Conservation (phyloP, 2,113 vertebrate genomes). For the Psittacara wagleri region DNA sequence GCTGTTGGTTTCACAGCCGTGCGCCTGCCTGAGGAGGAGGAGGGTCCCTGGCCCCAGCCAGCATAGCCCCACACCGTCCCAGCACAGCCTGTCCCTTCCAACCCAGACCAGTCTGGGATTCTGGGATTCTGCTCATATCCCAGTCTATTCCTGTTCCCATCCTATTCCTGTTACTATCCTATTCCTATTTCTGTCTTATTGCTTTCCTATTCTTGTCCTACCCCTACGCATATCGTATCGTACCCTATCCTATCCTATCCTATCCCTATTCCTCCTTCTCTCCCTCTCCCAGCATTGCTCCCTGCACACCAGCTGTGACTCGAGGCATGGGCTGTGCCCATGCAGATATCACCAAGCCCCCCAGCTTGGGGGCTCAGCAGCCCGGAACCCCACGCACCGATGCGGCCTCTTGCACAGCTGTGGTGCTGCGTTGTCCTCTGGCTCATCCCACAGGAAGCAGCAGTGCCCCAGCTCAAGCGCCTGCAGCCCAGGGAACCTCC, state of each 20-base stretch:
- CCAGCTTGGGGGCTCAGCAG: neutral
- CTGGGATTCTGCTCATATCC: neutral
- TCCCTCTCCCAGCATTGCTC: neutral
- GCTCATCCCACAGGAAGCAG: neutral
- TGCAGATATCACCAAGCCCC: neutral
- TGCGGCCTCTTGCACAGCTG: neutral
- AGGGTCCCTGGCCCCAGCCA: neutral
- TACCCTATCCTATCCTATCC: neutral
- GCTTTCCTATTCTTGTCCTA: neutral
- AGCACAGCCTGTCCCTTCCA: neutral
- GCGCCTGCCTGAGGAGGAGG: neutral
- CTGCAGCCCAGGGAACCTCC: neutral
- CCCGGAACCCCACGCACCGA: neutral
- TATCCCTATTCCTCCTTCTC: neutral
- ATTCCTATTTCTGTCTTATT: neutral
- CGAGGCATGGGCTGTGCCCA: neutral
- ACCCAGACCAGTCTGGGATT: neutral
- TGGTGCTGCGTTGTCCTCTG: accelerated
- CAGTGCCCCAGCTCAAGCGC: neutral
- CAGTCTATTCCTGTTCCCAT: neutral
- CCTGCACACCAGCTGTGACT: accelerated
- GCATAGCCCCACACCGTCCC: neutral
- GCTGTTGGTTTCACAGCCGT: neutral
- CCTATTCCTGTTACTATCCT: neutral
- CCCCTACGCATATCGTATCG: neutral